Base-by-base conservation (phyloP, 2,888 invertebrate genomes). In the Lumbricus terrestris region DNA sequence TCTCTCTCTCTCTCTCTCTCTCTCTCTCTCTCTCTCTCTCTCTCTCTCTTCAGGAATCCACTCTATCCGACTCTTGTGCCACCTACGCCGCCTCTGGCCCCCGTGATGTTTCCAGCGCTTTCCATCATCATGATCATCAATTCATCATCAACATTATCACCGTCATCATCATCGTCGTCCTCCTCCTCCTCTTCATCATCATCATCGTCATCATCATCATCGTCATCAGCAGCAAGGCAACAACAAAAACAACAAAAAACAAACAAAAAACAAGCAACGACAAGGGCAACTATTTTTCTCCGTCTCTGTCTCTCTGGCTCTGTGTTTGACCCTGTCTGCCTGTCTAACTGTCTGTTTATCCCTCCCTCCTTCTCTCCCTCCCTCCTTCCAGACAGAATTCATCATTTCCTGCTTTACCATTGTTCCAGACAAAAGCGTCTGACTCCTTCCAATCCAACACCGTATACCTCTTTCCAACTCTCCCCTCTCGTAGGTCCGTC, bases 181-280 rank as follows among this genome's bases (percentile, higher is more conserved):
- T 88, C 88, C 0, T 88, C 88, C 5, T 88, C 88, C 11, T 88
- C 88, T 8, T 37, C 88, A 38, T n/a, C n/a, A n/a, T n/a, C n/a
- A n/a, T n/a, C n/a, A n/a, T n/a, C 88, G 88, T 88, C 88, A 11
- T 88, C 88, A 11, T 88, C 88, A 33, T 88, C 88, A 29, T 37
- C 88, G 18, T n/a, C n/a, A n/a, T n/a, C n/a, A n/a, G n/a, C n/a
- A n/a, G n/a, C n/a, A n/a, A n/a, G n/a, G n/a, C n/a, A n/a, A n/a
- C n/a, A n/a, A n/a, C n/a, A n/a, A n/a, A n/a, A n/a, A n/a, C n/a
- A n/a, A n/a, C n/a, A n/a, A n/a, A n/a, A n/a, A n/a, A n/a, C n/a
- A n/a, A n/a, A n/a, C n/a, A n/a, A n/a, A n/a, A n/a, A n/a, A n/a
- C n/a, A n/a, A n/a, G n/a, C n/a, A n/a, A n/a, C n/a, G n/a, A n/a